These are phyloP conservation scores for Conchocele bisecta DNA, from an alignment of 2,888 invertebrate genomes.

Conservation along the genomic window DNA sequence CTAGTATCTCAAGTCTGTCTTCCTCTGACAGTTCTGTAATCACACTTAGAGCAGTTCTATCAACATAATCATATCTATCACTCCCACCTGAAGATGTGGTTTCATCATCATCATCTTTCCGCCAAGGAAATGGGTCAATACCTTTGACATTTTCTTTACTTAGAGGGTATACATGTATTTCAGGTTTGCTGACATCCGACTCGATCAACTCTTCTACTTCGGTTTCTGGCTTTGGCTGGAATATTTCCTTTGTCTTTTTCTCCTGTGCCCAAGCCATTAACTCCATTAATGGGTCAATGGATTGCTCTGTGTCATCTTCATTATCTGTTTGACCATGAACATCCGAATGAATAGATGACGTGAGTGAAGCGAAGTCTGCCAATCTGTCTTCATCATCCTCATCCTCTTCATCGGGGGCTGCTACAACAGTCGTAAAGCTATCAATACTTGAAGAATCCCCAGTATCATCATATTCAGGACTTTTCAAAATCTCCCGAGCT, in stretches of 20 bases:
- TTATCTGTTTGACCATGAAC: constrained; percentile 70
- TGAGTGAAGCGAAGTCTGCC: constrained; percentile 85
- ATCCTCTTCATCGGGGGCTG: constrained; percentile 75
- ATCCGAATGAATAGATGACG: constrained; percentile 84
- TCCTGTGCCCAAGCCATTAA: constrained; percentile 65
- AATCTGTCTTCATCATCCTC: constrained; percentile 86
- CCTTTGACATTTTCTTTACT: constrained; percentile 49
- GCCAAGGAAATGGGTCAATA: constrained; percentile 57
- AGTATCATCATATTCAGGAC: constrained; percentile 67
- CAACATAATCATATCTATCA: constrained; percentile 79
- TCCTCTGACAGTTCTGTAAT: constrained; percentile 79
- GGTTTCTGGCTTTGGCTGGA: constrained; percentile 39
- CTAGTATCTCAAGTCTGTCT: constrained; percentile 84
- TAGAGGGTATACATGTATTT: constrained; percentile 39
- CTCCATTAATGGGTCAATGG: constrained; percentile 50
- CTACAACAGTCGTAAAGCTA: constrained; percentile 82
- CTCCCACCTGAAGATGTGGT: constrained; percentile 75
- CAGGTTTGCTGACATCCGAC: constrained; percentile 38
- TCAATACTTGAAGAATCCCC: constrained; percentile 82
- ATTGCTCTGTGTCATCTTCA: constrained; percentile 51
- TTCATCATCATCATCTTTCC: constrained; percentile 64
- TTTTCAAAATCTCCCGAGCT: too few relatives aligned
- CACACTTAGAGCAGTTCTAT: constrained; percentile 76
- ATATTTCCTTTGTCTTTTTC: constrained; percentile 54
- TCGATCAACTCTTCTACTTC: constrained; percentile 39